Evolutionary conservation across 2,113 vertebrate genomes (phyloP).

Genomic region (Lophotis ruficrista): DNA sequence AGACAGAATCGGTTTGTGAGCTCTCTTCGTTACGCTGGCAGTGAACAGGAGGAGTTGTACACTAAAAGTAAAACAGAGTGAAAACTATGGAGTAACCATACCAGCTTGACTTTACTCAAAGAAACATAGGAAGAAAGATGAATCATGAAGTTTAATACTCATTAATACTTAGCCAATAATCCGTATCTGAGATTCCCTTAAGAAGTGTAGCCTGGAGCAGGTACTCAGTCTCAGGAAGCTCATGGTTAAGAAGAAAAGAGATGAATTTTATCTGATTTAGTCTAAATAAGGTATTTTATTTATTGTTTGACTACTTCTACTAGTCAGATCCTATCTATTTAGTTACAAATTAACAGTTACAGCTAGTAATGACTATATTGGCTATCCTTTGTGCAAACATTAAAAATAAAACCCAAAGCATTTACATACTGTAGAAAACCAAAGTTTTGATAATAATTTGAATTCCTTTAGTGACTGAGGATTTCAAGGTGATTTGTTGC

Average conservation of each 20-base stretch:
- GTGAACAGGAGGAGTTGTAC: not conserved
- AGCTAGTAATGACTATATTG: not conserved
- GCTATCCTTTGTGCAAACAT: not conserved
- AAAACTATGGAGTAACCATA: not conserved
- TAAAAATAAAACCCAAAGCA: not conserved
- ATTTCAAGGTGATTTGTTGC: not conserved
- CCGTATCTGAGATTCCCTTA: not conserved
- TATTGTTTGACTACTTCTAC: not conserved
- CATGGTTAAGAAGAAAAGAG: constrained; percentile 11
- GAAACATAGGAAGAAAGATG: not conserved
- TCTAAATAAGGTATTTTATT: constrained; percentile 19
- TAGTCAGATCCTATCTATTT: constrained; percentile 20
- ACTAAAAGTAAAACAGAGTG: not conserved
- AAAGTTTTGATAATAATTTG: not conserved
- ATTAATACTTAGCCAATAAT: constrained; percentile 2
- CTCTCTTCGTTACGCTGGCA: not conserved
- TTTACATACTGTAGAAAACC: not conserved
- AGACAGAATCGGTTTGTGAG: not conserved
- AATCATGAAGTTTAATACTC: not conserved
- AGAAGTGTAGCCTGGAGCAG: not conserved
- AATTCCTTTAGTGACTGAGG: not conserved
- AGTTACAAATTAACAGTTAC: constrained; percentile 32
- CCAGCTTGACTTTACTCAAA: not conserved
- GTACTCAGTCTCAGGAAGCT: not conserved
- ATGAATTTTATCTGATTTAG: constrained; percentile 20